phyloP scores from a whole-genome alignment of 2,113 vertebrate species.

The Oncorhynchus keta region DNA sequence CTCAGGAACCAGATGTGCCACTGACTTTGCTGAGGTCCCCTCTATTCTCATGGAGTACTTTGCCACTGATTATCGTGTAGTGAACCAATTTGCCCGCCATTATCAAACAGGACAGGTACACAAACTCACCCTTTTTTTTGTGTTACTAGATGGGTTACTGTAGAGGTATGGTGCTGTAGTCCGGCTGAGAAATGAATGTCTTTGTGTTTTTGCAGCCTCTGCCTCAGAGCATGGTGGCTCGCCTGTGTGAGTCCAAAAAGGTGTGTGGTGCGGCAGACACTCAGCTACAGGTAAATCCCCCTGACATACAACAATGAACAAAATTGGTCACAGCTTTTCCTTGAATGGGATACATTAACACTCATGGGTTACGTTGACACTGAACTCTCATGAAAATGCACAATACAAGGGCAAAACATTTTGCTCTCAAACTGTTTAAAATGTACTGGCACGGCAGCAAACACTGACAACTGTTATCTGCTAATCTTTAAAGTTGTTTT shows the following conservation, averaged over 20 bases:
- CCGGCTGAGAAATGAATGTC: not conserved
- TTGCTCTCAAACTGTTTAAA: not conserved
- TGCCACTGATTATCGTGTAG: conserved; percentile 91
- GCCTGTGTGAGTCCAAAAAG: conserved; percentile 95
- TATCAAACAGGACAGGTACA: conserved; percentile 94
- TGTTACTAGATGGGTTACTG: not conserved
- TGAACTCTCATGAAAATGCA: not conserved
- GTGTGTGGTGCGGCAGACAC: conserved; percentile 93
- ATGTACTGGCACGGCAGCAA: not conserved
- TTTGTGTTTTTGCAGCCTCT: conserved; percentile 73
- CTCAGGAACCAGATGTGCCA: conserved; percentile 92
- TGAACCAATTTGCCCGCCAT: conserved; percentile 94
- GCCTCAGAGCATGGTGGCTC: conserved; percentile 89
- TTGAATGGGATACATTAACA: too few relatives aligned
- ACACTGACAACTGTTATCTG: not conserved
- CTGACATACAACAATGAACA: not conserved
- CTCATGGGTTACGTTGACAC: too few relatives aligned
- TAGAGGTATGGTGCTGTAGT: not conserved
- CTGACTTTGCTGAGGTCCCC: conserved; percentile 97
- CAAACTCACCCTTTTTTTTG: not conserved
- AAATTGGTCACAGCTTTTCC: too few relatives aligned
- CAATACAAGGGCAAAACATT: not conserved
- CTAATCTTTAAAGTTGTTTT: not conserved
- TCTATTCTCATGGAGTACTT: conserved; percentile 99
- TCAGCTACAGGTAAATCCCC: conserved; percentile 87